Percentiles rank a stretch among this genome's conserved stretches.
phyloP scores from a whole-genome alignment of 2,113 vertebrate genomes.

The Siphamia tubifer region DNA sequence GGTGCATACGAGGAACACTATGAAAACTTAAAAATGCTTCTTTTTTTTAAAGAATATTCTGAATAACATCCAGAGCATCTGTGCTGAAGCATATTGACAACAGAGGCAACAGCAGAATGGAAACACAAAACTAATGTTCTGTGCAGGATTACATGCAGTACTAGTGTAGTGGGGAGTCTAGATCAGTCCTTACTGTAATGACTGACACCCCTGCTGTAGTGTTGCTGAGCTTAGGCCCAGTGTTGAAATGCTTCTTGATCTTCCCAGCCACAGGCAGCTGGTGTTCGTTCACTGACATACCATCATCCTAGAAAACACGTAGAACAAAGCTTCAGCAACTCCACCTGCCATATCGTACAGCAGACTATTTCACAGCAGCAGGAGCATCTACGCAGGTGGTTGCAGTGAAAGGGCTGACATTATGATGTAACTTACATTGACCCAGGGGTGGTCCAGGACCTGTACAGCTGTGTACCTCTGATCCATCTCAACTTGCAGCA shows the following conservation, averaged over 20 bases:
- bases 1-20: not conserved
- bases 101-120: too few relatives aligned
- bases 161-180: not conserved
- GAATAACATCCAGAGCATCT: not conserved
- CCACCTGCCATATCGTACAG: not conserved
- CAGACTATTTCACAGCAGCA: not conserved
- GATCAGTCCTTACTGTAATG: conserved; percentile 89
- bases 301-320: conserved; percentile 85
- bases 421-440: conserved; percentile 86
- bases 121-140: not conserved
- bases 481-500: conserved; percentile 92
- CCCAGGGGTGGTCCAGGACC: conserved; percentile 95
- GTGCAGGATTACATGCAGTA: conserved; percentile 6
- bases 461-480: conserved; percentile 91
- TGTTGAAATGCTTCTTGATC: conserved; percentile 98
- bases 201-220: conserved; percentile 94
- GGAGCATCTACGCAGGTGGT: not conserved
- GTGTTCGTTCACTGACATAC: conserved; percentile 87
- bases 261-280: conserved; percentile 95
- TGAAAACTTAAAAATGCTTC: not conserved
- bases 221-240: conserved; percentile 86
- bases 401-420: not conserved
- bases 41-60: not conserved
- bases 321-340: conserved; percentile 1
- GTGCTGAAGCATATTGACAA: not conserved